Percentiles rank a stretch among this genome's conserved stretches.
Evolutionary conservation across 2,888 invertebrate genomes (phyloP).

Genomic region (Nemotelus nigrinus): DNA sequence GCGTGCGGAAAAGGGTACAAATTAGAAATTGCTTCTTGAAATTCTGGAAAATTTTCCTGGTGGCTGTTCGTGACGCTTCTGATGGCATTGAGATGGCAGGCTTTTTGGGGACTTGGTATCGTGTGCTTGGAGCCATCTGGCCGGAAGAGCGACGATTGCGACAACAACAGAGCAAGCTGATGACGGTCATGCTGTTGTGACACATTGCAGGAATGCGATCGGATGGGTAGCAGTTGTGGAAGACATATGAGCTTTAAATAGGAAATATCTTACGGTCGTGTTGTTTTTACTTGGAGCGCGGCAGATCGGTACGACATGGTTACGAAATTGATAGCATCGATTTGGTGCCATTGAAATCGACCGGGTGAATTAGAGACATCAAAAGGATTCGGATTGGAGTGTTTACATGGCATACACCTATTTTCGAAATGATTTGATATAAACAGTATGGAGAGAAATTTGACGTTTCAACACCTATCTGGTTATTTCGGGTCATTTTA

Average conservation of each 20-base stretch:
- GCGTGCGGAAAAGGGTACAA: slow-evolving; percentile 13
- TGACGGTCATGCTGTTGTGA: slow-evolving; percentile 27
- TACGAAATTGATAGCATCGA: slow-evolving; percentile 30
- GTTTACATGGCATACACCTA: slow-evolving; percentile 34
- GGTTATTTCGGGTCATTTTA: not conserved
- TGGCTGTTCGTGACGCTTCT: slow-evolving; percentile 10
- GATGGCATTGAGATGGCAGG: slow-evolving; percentile 20
- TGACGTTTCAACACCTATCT: slow-evolving; percentile 2
- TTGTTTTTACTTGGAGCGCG: slow-evolving; percentile 29
- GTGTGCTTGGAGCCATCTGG: slow-evolving; percentile 40
- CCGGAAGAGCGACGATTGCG: slow-evolving; percentile 43
- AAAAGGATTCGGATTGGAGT: slow-evolving; percentile 33
- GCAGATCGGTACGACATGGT: slow-evolving; percentile 29
- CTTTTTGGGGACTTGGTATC: not conserved
- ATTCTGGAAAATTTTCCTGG: slow-evolving; percentile 30
- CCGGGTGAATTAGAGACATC: slow-evolving; percentile 34
- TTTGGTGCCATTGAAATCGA: slow-evolving; percentile 35
- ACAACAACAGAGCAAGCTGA: not conserved
- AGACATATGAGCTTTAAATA: slow-evolving; percentile 35
- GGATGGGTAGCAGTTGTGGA: slow-evolving; percentile 28
- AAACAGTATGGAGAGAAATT: slow-evolving; percentile 28
- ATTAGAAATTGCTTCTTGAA: slow-evolving; percentile 22
- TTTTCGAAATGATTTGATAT: slow-evolving; percentile 33
- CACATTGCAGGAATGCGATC: slow-evolving; percentile 39
- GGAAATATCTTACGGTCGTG: not conserved